Conservation (phyloP, 1,140 invertebrate genomes). For the Adoxophyes honmai region DNA sequence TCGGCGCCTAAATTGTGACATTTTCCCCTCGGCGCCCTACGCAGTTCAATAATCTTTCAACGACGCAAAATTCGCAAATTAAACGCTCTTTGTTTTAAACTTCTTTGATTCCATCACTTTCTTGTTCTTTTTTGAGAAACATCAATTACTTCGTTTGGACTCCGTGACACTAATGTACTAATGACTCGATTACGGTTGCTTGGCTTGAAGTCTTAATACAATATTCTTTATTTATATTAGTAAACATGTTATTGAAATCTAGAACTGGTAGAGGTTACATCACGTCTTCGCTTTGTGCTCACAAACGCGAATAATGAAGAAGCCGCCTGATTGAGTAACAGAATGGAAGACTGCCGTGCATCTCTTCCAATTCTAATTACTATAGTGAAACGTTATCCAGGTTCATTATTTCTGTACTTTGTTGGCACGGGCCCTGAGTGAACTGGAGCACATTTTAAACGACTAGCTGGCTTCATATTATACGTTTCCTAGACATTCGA, state of each 20-base stretch:
- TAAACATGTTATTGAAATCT: conserved; percentile 1
- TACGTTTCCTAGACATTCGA: conserved; percentile 34
- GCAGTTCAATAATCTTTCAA: conserved; percentile 56
- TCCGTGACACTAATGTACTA: background rate
- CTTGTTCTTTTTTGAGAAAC: background rate
- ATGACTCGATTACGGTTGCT: background rate
- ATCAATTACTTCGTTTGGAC: background rate
- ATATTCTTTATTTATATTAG: no score
- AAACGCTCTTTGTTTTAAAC: conserved; percentile 27
- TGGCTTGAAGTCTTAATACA: no score
- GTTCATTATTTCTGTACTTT: background rate
- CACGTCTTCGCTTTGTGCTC: background rate
- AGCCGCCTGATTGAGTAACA: conserved; percentile 2
- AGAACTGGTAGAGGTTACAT: background rate
- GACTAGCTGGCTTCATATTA: conserved; percentile 26
- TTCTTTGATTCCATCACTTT: conserved; percentile 17
- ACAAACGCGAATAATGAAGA: background rate
- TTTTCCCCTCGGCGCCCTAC: conserved; percentile 50
- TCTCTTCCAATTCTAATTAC: background rate
- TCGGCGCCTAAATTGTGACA: conserved; percentile 53
- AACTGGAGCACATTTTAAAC: background rate
- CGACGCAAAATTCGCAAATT: conserved; percentile 42
- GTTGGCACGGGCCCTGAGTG: background rate
- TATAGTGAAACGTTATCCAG: background rate
- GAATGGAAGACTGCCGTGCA: background rate